Base-by-base conservation (phyloP, 2,113 vertebrate genomes). In the Benitochromis conjunctus region DNA sequence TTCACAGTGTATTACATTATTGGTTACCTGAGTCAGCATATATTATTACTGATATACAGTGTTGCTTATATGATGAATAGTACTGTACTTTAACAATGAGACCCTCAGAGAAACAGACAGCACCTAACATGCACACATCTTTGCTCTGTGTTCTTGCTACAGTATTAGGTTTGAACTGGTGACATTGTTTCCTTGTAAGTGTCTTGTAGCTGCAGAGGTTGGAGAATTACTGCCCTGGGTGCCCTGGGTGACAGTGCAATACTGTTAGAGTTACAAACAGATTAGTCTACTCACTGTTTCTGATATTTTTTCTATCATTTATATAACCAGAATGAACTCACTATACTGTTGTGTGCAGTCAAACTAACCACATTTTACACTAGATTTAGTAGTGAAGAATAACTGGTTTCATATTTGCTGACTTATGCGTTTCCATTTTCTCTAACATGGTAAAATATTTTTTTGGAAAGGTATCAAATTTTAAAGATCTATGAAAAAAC, bases 131-230 rank as follows among this genome's bases (percentile, higher is more conserved):
- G 21, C 10, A 71, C 29, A 56, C 58, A 83, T 56, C 54, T 55
- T 48, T 64, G 43, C 41, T 77, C 19, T 19, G 54, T 55, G 38
- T 21, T 34, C 64, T 51, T 38, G 55, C 18, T 24, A 24, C 24
- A 89, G 85, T 82, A 86, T 84, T 43, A 76, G n/a, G 21, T 55
- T 85, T 56, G 74, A 89, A 69, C 51, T 69, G 34, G 53, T 83
- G 53, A 66, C 41, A 36, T 43, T 51, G 71, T 80, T 85, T 81
- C 41, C 46, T 51, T 85, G 46, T 83, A 58, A 90, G 88, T 69
- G 21, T 88, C 81, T 88, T 38, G 64, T 36, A 86, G 69, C 43
- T 76, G 69, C 34, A 16, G 81, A 84, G n/a, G 51, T 78, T 80
- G 38, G 38, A 80, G 53, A 88, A 77, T 84, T 55, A 84, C 53